Conservation (phyloP, 2,113 vertebrate species). For the Phainopepla nitens region DNA sequence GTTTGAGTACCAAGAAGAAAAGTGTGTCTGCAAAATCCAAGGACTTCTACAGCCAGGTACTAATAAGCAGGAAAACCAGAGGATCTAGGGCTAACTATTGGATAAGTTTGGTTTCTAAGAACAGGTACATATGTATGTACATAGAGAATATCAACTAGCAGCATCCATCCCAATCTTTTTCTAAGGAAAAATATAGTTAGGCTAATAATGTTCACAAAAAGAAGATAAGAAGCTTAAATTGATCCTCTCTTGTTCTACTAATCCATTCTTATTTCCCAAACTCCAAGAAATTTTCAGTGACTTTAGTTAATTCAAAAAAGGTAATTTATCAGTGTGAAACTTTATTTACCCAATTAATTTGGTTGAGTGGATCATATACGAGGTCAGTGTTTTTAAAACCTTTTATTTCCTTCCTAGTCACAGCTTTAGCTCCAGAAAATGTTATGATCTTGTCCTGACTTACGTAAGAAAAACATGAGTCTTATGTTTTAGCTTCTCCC, state of each 20-base stretch:
- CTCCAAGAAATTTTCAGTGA: not conserved
- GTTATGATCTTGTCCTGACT: not conserved
- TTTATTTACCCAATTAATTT: not conserved
- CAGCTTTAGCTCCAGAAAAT: not conserved
- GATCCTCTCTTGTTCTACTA: not conserved
- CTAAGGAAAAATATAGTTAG: not conserved
- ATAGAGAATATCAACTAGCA: not conserved
- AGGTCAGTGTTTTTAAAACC: not conserved
- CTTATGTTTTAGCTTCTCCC: not conserved
- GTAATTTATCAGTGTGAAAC: not conserved
- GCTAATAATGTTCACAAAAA: not conserved
- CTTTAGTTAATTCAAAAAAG: not conserved
- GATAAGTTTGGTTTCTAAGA: not conserved
- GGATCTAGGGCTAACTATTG: not conserved
- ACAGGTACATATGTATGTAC: not conserved
- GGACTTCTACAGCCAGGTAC: not conserved
- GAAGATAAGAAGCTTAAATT: not conserved
- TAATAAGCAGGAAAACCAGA: not conserved
- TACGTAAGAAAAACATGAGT: fast-evolving
- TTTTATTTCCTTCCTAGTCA: not conserved
- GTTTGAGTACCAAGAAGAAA: not conserved
- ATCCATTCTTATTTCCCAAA: not conserved
- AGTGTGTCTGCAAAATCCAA: not conserved
- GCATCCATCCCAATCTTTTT: not conserved
- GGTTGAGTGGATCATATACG: not conserved